Conservation (phyloP, 1,140 invertebrate species). For the Drosophila kanapiae region DNA sequence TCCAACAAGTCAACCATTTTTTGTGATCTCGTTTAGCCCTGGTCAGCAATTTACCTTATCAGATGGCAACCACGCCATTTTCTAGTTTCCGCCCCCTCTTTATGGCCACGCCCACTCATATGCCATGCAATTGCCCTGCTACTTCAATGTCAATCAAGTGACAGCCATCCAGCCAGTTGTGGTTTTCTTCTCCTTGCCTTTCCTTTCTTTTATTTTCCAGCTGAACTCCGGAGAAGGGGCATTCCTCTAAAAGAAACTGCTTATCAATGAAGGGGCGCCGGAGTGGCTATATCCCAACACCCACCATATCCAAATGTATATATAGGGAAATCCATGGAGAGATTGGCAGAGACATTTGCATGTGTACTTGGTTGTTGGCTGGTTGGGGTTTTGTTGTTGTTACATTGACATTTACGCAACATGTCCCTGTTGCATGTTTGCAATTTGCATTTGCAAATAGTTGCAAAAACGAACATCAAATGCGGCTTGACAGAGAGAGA, state of each 20-base stretch:
- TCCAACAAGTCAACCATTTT: not conserved
- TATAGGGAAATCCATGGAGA: conserved; percentile 17
- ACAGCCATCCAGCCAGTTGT: conserved; percentile 31
- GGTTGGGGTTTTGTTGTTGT: conserved; percentile 26
- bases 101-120: conserved; percentile 33
- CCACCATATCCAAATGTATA: conserved; percentile 5
- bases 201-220: conserved; percentile 36
- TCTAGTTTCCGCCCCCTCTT: conserved; percentile 15
- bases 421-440: conserved; percentile 84
- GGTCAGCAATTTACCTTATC: conserved; percentile 19
- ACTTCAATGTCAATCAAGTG: conserved; percentile 50
- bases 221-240: not conserved
- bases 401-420: conserved; percentile 82
- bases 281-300: conserved; percentile 33
- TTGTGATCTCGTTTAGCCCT: not conserved
- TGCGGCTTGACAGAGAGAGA: conserved; percentile 53
- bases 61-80: conserved; percentile 1
- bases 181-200: conserved; percentile 8
- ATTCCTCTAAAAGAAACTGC: conserved; percentile 26
- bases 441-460: conserved; percentile 84
- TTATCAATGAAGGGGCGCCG: conserved; percentile 58
- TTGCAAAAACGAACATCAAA: conserved; percentile 84
- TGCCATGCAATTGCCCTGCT: conserved; percentile 45
- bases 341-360: conserved; percentile 50
- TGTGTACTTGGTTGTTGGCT: conserved; percentile 48